These are phyloP conservation scores for Cheilosia soror DNA, from an alignment of 2,888 invertebrate species.

Conservation along the genomic window DNA sequence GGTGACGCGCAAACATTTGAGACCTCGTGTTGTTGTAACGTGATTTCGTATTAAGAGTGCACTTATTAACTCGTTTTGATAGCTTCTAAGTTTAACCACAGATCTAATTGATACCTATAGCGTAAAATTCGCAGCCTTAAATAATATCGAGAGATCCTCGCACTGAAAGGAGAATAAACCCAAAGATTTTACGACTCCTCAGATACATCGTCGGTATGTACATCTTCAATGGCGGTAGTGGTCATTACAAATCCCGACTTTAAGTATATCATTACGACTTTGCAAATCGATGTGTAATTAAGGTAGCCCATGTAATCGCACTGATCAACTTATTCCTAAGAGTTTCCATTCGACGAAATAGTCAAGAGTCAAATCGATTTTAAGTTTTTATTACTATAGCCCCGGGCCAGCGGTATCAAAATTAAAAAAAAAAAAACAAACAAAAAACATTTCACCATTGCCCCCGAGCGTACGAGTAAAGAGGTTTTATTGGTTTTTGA, in stretches of 20 bases:
- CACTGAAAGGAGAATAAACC: slow-evolving; percentile 3
- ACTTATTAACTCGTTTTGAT: too few relatives aligned
- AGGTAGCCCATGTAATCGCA: slow-evolving; percentile 40
- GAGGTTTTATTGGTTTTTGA: slow-evolving; percentile 1
- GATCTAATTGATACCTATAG: background rate
- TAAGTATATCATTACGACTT: slow-evolving; percentile 40
- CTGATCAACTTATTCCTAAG: slow-evolving; percentile 1
- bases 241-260: slow-evolving; percentile 26
- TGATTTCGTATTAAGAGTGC: too few relatives aligned
- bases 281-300: slow-evolving; percentile 47
- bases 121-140: background rate
- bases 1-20: too few relatives aligned
- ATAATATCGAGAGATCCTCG: slow-evolving; percentile 2
- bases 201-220: background rate
- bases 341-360: background rate
- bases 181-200: slow-evolving; percentile 22
- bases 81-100: background rate
- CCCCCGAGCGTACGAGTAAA: background rate
- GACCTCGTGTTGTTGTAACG: too few relatives aligned
- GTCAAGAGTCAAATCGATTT: slow-evolving; percentile 26
- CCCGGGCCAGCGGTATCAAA: background rate
- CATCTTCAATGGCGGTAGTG: slow-evolving; percentile 1
- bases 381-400: slow-evolving; percentile 18
- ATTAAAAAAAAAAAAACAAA: background rate
- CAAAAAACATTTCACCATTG: background rate